Conservation (phyloP, 1,140 invertebrate species). For the Xylocopa sonorina region DNA sequence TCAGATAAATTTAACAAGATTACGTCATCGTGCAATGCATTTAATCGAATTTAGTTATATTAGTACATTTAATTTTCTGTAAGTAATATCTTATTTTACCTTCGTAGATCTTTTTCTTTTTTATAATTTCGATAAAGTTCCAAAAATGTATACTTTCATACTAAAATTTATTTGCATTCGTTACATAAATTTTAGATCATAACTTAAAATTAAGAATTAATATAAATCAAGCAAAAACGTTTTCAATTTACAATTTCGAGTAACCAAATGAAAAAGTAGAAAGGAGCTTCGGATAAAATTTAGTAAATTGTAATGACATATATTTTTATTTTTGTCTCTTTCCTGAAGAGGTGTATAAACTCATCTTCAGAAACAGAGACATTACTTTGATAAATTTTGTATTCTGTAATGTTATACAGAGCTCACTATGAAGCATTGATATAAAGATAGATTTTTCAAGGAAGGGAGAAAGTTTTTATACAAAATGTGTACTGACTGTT, state of each 20-base stretch:
- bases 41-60: slow-evolving; percentile 39
- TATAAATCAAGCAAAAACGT: slow-evolving; percentile 26
- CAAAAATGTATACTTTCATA: background rate
- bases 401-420: slow-evolving; percentile 58
- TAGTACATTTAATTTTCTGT: slow-evolving; percentile 11
- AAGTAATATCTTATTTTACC: slow-evolving; percentile 19
- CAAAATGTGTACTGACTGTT: slow-evolving; percentile 49
- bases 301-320: slow-evolving; percentile 44
- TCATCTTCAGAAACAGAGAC: slow-evolving; percentile 45
- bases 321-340: slow-evolving; percentile 42
- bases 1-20: slow-evolving; percentile 37
- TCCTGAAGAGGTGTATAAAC: slow-evolving; percentile 20
- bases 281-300: slow-evolving; percentile 41
- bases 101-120: background rate
- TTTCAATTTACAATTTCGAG: slow-evolving; percentile 43
- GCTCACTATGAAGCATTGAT: slow-evolving; percentile 54
- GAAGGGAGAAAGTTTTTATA: slow-evolving; percentile 48
- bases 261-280: slow-evolving; percentile 39
- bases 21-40: slow-evolving; percentile 46
- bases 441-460: slow-evolving; percentile 59
- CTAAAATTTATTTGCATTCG: slow-evolving; percentile 18
- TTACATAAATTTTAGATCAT: slow-evolving; percentile 33
- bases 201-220: slow-evolving; percentile 31
- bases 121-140: slow-evolving; percentile 5
- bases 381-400: slow-evolving; percentile 57